Evolutionary conservation across 2,797 vertebrate species (phyloP).

Genomic region (Tachyglossus aculeatus): DNA sequence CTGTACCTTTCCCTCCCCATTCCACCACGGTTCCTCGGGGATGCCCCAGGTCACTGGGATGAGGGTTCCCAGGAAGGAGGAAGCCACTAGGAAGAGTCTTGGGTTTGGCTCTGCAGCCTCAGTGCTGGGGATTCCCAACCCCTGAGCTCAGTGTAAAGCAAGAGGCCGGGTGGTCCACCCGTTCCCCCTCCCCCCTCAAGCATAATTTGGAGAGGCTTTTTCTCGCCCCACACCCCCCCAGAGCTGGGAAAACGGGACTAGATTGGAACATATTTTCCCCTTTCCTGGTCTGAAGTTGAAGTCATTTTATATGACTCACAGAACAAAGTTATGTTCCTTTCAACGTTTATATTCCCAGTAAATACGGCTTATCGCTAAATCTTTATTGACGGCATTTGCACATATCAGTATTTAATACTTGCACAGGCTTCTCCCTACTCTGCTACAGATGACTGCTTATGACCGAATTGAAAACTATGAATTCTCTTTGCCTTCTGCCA

Average conservation of each 20-base stretch:
- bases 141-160: too few species aligned
- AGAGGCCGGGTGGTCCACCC: too few species aligned
- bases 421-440: conserved; percentile 23
- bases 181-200: too few species aligned
- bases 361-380: neutral
- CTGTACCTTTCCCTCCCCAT: too few species aligned
- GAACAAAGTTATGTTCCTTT: fast-evolving
- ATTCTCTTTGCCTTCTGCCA: conserved; percentile 61
- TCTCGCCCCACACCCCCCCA: neutral
- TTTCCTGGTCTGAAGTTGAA: neutral
- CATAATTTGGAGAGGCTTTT: neutral
- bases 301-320: neutral
- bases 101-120: too few species aligned
- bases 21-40: too few species aligned
- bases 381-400: neutral
- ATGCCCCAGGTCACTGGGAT: too few species aligned
- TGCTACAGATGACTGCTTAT: conserved; percentile 47
- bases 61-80: too few species aligned
- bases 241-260: too few species aligned
- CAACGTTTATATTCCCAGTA: neutral
- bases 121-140: too few species aligned
- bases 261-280: too few species aligned
- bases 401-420: neutral
- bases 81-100: too few species aligned
- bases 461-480: conserved; percentile 57